phyloP scores from a whole-genome alignment of 2,113 vertebrate species.

The Notothenia coriiceps region DNA sequence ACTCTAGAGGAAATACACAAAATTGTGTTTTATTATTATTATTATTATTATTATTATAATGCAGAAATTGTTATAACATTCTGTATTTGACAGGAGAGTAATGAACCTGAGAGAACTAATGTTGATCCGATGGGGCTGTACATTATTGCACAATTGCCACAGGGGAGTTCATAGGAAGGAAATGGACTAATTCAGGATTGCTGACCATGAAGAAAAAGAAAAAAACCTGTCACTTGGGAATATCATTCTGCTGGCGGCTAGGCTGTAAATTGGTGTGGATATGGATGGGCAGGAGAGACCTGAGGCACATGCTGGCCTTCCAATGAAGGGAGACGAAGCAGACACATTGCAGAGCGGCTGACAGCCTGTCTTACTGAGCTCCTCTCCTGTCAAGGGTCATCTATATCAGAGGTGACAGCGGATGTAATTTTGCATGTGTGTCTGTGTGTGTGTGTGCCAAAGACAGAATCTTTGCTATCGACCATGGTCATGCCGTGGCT shows the following conservation, averaged over 20 bases:
- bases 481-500: slow-evolving; percentile 44
- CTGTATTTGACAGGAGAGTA: slow-evolving; percentile 10
- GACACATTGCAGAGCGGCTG: slow-evolving; percentile 62
- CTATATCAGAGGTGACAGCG: slow-evolving; percentile 67
- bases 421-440: slow-evolving; percentile 24
- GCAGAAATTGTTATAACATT: neutral
- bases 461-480: slow-evolving; percentile 64
- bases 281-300: slow-evolving; percentile 67
- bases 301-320: slow-evolving; percentile 75
- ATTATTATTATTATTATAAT: slow-evolving; percentile 28
- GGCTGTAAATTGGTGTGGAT: slow-evolving; percentile 69
- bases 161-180: slow-evolving; percentile 25
- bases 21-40: slow-evolving; percentile 19
- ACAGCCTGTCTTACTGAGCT: slow-evolving; percentile 65
- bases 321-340: slow-evolving; percentile 52
- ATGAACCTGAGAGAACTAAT: neutral
- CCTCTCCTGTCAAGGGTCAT: slow-evolving; percentile 64
- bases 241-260: slow-evolving; percentile 42
- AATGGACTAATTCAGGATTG: slow-evolving; percentile 46
- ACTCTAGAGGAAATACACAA: neutral
- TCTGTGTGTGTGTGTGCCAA: slow-evolving; percentile 4
- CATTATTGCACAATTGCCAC: slow-evolving; percentile 50
- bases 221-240: slow-evolving; percentile 60
- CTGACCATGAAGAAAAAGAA: slow-evolving; percentile 45
- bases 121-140: slow-evolving; percentile 19